Base-by-base conservation (phyloP, 2,888 invertebrate genomes). In the Baronia brevicornis region DNA sequence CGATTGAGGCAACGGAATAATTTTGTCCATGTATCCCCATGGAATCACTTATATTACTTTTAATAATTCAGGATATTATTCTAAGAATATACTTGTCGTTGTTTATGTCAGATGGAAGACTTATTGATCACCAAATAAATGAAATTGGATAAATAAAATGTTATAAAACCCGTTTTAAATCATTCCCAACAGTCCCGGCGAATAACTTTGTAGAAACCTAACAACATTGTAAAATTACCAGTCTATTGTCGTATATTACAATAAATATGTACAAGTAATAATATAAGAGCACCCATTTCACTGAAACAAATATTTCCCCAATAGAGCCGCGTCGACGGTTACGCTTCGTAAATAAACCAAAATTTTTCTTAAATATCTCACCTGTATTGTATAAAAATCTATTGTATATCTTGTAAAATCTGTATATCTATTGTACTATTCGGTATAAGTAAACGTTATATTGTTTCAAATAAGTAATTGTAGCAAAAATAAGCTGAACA, bases 181-280 rank as follows among this genome's bases (percentile, higher is more conserved):
- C 21, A 45, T 55, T 51, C 54, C 42, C 49, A 53, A 49, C 65
- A 64, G 51, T 56, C 60, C 64, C 71, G 56, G 57, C 40, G 54
- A 55, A 73, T 73, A 78, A 64, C 69, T 79, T 69, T 78, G 79
- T 80, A 79, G 79, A 77, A 80, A 79, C 75, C 80, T 80, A 80
- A 80, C 68, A 82, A 80, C 78, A 72, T 49, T 75, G 68, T 79
- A 79, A 78, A 74, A 66, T 71, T 79, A 80, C 82, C 82, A 79
- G 82, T 78, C 82, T 84, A 84, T 82, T 82, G 80, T 68, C 54
- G 58, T 77, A 79, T 77, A 78, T 75, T 82, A 77, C 67, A 78
- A 77, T 80, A 79, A 74, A 74, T 84, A 84, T 84, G 72, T 82
- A 84, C 78, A 82, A 78, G 68, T 74, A 75, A 75, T 72, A 60